Evolutionary conservation across 2,888 invertebrate genomes (phyloP).

Genomic region (Dorcus hopei): DNA sequence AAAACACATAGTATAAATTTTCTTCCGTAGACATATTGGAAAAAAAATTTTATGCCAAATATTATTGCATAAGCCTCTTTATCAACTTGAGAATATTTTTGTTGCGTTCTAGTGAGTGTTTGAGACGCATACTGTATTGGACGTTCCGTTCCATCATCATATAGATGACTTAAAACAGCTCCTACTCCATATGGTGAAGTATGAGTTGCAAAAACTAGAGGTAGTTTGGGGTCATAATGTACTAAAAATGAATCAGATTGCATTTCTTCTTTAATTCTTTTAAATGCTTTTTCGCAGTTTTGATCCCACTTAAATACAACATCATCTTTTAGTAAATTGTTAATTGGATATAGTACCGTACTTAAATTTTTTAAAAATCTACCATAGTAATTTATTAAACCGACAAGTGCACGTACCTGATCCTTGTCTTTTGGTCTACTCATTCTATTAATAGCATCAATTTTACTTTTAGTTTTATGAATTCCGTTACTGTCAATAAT

Average conservation of each 20-base stretch:
- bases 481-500: conserved; percentile 36
- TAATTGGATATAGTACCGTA: conserved; percentile 30
- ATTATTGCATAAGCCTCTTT: conserved; percentile 14
- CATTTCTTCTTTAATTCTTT: conserved; percentile 29
- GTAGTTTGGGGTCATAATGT: conserved; percentile 32
- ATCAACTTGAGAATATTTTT: conserved; percentile 23
- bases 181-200: conserved; percentile 31
- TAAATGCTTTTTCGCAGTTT: conserved; percentile 29
- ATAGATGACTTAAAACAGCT: conserved; percentile 39
- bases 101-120: conserved; percentile 33
- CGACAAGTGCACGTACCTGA: conserved; percentile 33
- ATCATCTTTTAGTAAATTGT: conserved; percentile 30
- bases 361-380: conserved; percentile 35
- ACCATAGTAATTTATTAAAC: conserved; percentile 37
- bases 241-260: conserved; percentile 25
- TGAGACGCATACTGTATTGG: conserved; percentile 42
- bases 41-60: conserved; percentile 14
- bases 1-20: too few species aligned
- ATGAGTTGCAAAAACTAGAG: conserved; percentile 32
- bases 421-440: conserved; percentile 27
- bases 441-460: conserved; percentile 33
- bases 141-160: conserved; percentile 37
- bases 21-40: conserved; percentile 10
- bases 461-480: conserved; percentile 33
- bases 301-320: conserved; percentile 28